Evolutionary conservation across 2,797 vertebrate species (phyloP).

Genomic region (Hafferia zeledoni): DNA sequence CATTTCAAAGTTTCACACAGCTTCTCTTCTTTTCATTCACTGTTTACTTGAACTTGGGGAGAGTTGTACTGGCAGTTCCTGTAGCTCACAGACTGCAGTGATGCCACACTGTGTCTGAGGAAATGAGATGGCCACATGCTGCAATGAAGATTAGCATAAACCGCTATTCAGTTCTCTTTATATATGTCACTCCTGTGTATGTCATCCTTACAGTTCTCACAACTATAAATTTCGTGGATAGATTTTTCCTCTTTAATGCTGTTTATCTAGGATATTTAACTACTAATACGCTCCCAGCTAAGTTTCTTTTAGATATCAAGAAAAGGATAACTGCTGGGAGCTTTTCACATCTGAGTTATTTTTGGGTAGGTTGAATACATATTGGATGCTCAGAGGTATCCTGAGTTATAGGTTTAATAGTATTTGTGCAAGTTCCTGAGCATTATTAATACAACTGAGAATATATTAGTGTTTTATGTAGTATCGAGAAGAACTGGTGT

Average conservation of each 20-base stretch:
- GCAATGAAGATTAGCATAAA: neutral
- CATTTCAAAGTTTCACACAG: neutral
- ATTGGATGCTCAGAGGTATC: neutral
- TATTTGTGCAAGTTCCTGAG: neutral
- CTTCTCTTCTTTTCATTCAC: neutral
- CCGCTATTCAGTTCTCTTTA: neutral
- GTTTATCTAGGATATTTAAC: neutral
- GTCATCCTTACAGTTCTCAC: neutral
- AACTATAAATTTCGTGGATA: neutral
- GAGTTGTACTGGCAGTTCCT: neutral
- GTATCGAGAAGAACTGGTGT: neutral
- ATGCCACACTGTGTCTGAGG: neutral
- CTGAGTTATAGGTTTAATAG: neutral
- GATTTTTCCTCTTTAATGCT: neutral
- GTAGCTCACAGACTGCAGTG: neutral
- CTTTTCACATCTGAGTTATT: neutral
- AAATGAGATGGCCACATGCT: constrained; percentile 10
- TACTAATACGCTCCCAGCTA: neutral
- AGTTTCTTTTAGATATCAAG: neutral
- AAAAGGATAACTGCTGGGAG: neutral
- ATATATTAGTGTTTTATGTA: neutral
- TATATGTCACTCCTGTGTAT: neutral
- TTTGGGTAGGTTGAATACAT: neutral
- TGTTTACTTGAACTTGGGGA: neutral
- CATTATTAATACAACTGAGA: neutral